Conservation (phyloP, 2,113 vertebrate genomes). For the Gymnarchus niloticus region DNA sequence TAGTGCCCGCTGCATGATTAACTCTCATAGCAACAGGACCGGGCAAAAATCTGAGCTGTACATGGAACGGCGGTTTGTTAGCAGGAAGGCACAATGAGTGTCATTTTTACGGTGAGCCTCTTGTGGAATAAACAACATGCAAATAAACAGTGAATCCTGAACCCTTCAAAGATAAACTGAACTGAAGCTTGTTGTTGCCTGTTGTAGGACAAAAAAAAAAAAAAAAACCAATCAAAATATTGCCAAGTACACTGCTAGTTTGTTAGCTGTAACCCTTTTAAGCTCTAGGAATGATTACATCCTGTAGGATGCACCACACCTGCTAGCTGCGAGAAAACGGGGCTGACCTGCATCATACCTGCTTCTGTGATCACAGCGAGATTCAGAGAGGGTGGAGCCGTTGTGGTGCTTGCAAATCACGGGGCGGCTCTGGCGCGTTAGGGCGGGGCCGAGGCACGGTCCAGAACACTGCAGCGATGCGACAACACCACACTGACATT, state of each 20-base stretch:
- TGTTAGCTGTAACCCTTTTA: background rate
- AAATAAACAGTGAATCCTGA: too few species aligned
- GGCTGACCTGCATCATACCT: constrained; percentile 59
- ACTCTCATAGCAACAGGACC: background rate
- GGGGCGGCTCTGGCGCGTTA: constrained; percentile 59
- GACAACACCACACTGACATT: background rate
- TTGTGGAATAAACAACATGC: too few species aligned
- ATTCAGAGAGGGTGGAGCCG: constrained; percentile 50
- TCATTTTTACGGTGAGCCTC: background rate
- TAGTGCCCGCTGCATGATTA: background rate
- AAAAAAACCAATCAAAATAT: too few species aligned
- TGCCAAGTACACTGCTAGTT: too few species aligned
- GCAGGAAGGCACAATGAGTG: background rate
- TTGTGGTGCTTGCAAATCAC: constrained; percentile 61
- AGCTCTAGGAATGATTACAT: background rate
- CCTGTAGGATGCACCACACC: background rate
- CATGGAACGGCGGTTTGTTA: background rate
- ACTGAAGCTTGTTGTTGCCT: background rate
- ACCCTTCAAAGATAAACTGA: background rate
- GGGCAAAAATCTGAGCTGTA: background rate
- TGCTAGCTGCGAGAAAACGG: background rate
- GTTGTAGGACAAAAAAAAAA: too few species aligned
- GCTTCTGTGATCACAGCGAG: constrained; percentile 59
- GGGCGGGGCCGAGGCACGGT: constrained; percentile 54
- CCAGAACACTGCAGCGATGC: constrained; percentile 67